A percentile compares a stretch with the other conserved stretches of the same genome.
Conservation (phyloP, 2,888 invertebrate species). For the Drosophila helvetica region DNA sequence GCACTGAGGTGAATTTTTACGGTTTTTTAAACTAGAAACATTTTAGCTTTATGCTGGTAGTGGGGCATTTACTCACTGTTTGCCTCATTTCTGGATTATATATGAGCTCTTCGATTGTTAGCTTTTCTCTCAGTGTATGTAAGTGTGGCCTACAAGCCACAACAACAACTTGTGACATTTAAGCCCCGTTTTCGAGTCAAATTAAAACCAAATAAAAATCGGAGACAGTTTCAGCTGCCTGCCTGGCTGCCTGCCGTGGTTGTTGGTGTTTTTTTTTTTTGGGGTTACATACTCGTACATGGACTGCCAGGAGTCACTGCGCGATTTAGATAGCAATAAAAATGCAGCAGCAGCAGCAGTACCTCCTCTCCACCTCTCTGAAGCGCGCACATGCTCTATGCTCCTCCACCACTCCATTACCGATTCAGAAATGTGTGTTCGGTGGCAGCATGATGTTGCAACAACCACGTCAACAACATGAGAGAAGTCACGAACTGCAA, state of each 20-base stretch:
- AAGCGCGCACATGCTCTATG: constrained; percentile 69
- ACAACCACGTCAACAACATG: constrained; percentile 76
- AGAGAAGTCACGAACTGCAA: constrained; percentile 73
- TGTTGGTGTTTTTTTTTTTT: constrained; percentile 3
- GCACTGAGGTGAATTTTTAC: neutral
- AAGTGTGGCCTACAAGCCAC: constrained; percentile 58
- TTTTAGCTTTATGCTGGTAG: constrained; percentile 34
- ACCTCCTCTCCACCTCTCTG: constrained; percentile 56
- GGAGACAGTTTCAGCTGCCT: constrained; percentile 33
- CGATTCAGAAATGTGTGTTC: constrained; percentile 70
- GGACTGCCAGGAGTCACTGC: constrained; percentile 60
- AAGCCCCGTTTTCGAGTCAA: constrained; percentile 63
- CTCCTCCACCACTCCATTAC: constrained; percentile 57
- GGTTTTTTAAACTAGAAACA: no score
- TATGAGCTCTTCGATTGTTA: constrained; percentile 8
- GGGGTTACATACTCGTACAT: constrained; percentile 30
- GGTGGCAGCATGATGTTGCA: constrained; percentile 49
- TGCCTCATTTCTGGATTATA: neutral
- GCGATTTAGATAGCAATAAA: constrained; percentile 77
- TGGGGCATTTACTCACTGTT: no score
- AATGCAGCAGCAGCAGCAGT: constrained; percentile 52
- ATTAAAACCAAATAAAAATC: constrained; percentile 75
- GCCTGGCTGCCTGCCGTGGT: neutral
- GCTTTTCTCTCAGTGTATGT: neutral
- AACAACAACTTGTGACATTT: constrained; percentile 59